These are phyloP conservation scores for Schlechtendalia chinensis DNA, from an alignment of 1,140 invertebrate genomes.

Conservation along the genomic window DNA sequence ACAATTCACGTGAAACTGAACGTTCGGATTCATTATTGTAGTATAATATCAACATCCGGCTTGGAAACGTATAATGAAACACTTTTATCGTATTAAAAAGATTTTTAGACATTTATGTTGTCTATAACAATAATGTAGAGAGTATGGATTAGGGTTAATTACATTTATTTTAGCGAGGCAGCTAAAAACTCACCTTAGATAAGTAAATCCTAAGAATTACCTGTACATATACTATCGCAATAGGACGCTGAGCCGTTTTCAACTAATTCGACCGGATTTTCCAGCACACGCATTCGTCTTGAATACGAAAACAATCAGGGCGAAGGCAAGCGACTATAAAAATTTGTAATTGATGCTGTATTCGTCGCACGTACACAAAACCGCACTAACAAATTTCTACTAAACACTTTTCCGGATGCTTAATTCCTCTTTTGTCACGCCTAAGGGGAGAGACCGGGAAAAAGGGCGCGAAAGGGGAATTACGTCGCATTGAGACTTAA, in stretches of 20 bases:
- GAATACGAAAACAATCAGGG: conserved; percentile 43
- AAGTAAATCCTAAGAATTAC: conserved; percentile 8
- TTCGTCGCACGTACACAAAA: conserved; percentile 30
- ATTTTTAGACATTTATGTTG: neutral
- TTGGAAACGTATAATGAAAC: too few species aligned
- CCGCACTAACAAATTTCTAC: conserved; percentile 43
- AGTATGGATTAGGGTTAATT: neutral
- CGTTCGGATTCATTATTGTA: neutral
- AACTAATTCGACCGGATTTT: conserved; percentile 40
- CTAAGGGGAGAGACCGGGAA: conserved; percentile 1
- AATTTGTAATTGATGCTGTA: conserved; percentile 32
- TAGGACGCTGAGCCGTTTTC: neutral
- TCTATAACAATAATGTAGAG: neutral
- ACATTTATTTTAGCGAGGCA: conserved; percentile 1
- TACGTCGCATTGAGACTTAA: conserved; percentile 15
- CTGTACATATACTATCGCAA: neutral
- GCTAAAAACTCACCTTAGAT: neutral
- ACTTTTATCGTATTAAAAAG: too few species aligned
- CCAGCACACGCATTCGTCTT: conserved; percentile 29
- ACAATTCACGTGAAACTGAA: neutral
- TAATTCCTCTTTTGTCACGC: conserved; percentile 45
- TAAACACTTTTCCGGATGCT: conserved; percentile 45
- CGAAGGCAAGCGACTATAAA: neutral
- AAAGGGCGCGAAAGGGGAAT: neutral
- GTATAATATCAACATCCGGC: neutral